These are phyloP conservation scores for Nerophis lumbriciformis DNA, from an alignment of 2,113 vertebrate species.

Conservation along the genomic window DNA sequence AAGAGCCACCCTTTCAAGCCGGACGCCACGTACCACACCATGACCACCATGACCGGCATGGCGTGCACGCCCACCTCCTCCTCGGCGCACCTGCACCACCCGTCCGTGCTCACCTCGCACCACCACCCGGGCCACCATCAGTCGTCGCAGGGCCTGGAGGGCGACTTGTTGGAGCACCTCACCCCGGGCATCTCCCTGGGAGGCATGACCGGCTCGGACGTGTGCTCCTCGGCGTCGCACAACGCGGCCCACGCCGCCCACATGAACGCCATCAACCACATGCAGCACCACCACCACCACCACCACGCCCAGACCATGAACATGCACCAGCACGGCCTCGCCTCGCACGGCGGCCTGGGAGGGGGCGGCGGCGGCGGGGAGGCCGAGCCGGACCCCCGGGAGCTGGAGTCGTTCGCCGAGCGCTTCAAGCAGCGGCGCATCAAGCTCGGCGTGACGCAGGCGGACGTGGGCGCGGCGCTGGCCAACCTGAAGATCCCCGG, in stretches of 20 bases:
- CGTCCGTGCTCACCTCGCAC: slow-evolving; percentile 83
- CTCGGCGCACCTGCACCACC: slow-evolving; percentile 84
- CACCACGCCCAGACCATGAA: slow-evolving; percentile 78
- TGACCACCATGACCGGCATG: slow-evolving; percentile 92
- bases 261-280: slow-evolving; percentile 86
- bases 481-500: slow-evolving; percentile 92
- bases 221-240: slow-evolving; percentile 81
- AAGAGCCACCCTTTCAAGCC: slow-evolving; percentile 91
- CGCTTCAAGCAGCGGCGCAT: slow-evolving; percentile 89
- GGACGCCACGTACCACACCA: slow-evolving; percentile 92
- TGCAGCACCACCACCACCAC: slow-evolving; percentile 74
- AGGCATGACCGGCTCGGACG: slow-evolving; percentile 80
- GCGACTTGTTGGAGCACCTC: slow-evolving; percentile 87
- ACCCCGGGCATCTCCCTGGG: slow-evolving; percentile 80
- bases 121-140: slow-evolving; percentile 77
- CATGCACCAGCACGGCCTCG: slow-evolving; percentile 80
- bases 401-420: slow-evolving; percentile 90
- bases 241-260: slow-evolving; percentile 74
- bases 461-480: slow-evolving; percentile 85
- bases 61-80: slow-evolving; percentile 85
- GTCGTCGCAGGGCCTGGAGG: slow-evolving; percentile 80
- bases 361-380: slow-evolving; percentile 63
- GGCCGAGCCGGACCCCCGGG: slow-evolving; percentile 84
- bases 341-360: slow-evolving; percentile 71
- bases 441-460: slow-evolving; percentile 90